Evolutionary conservation across 2,797 vertebrate genomes (phyloP).

Genomic region (Onychomys arenicola): DNA sequence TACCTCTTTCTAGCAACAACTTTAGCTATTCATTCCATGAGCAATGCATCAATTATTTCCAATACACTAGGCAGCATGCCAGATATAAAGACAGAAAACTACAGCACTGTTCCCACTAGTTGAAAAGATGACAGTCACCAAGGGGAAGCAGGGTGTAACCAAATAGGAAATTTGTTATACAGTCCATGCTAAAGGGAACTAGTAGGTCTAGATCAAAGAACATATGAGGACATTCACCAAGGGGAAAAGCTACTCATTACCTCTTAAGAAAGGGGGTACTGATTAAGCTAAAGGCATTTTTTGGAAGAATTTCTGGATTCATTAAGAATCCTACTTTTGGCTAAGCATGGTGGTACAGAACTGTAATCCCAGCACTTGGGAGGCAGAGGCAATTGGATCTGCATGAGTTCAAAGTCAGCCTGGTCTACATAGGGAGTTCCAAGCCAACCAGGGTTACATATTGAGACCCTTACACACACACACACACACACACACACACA

Average conservation of each 20-base stretch:
- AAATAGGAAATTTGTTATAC: background rate
- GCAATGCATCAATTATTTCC: background rate
- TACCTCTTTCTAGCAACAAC: background rate
- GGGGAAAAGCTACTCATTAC: background rate
- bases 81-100: background rate
- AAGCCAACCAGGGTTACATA: background rate
- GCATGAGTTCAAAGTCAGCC: background rate
- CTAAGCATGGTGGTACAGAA: background rate
- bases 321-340: background rate
- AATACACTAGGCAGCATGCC: background rate
- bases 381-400: background rate
- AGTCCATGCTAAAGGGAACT: background rate
- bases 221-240: background rate
- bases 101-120: background rate
- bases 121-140: slow-evolving; percentile 22
- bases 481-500: background rate
- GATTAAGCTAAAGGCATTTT: background rate
- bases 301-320: slow-evolving; percentile 45
- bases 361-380: background rate
- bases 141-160: background rate
- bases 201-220: background rate
- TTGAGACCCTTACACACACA: background rate
- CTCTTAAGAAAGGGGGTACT: background rate
- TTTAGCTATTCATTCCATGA: background rate
- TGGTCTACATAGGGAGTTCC: background rate